These are phyloP conservation scores for Callitettix versicolor DNA, from an alignment of 1,140 invertebrate species.

Conservation along the genomic window DNA sequence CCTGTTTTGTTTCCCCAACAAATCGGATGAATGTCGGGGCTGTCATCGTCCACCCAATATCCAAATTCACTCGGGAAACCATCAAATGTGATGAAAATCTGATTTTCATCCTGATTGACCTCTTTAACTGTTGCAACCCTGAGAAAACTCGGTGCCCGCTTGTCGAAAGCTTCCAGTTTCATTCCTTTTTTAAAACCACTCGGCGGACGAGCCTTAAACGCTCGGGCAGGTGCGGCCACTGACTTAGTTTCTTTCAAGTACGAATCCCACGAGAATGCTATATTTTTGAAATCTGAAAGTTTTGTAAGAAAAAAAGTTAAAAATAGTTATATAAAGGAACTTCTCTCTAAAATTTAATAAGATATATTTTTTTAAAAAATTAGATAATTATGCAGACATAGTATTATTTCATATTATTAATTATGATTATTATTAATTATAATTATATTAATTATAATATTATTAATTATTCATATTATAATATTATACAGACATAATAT, in stretches of 20 bases:
- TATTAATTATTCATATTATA: no score
- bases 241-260: conserved; percentile 72
- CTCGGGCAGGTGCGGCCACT: conserved; percentile 62
- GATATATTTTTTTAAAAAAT: no score
- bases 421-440: no score
- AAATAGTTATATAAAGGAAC: no score
- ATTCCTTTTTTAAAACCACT: conserved; percentile 70
- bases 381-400: no score
- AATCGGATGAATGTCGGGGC: conserved; percentile 78
- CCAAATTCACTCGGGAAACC: conserved; percentile 80
- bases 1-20: conserved; percentile 83
- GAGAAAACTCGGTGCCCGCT: conserved; percentile 68
- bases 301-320: no score
- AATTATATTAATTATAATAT: no score
- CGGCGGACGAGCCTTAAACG: conserved; percentile 68
- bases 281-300: conserved; percentile 55
- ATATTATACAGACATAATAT: no score
- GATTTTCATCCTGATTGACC: conserved; percentile 60
- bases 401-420: no score
- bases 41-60: conserved; percentile 86
- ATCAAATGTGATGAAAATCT: conserved; percentile 79
- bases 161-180: conserved; percentile 77
- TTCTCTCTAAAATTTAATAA: no score
- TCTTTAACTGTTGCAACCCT: conserved; percentile 75
- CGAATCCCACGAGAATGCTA: conserved; percentile 71